Base-by-base conservation (phyloP, 2,113 vertebrate genomes). In the Ranitomeya imitator region DNA sequence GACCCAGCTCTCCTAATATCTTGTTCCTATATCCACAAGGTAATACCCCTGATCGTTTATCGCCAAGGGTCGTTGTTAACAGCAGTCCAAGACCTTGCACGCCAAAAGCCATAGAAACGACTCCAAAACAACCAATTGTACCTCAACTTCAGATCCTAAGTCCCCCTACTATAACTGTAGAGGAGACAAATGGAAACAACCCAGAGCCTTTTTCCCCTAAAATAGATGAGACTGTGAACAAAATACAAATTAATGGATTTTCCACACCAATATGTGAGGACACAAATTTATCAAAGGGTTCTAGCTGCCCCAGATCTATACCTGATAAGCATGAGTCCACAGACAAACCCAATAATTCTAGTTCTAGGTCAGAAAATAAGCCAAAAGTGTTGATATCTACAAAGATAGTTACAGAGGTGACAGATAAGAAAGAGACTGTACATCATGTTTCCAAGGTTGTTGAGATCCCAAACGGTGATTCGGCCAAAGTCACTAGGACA, bases 121-220 rank as follows among this genome's bases (percentile, higher is more conserved):
- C 16, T 55, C 73, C 16, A 1, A 4, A 0, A 63, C 19, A 19
- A 6, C 74, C 23, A 31, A 65, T 84, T 31, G 91, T 85, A 0
- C 0, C 89, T 86, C 91, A 92, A 71, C 90, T 88, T 13, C 89
- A 65, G 0, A 92, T 91, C 18, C 0, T 92, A n/a, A 79, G 86
- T 0, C 89, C 93, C 54, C 91, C 14, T 11, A 90, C 91, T 0
- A 89, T 1, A 0, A 90, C 26, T 10, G 89, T 13, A 0, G 73
- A 89, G 8, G 89, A 88, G 1, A 8, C 88, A 71, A 54, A 57
- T 5, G 71, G 0, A 0, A 19, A 1, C 1, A 82, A 79, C 45
- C 45, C 3, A 88, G 31, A n/a, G 83, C 11, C 3, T 1, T 1
- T 52, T 57, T 0, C 6, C 67, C 7, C 0, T 57, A 63, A 31